These are phyloP conservation scores for Noctua fimbriata DNA, from an alignment of 2,888 invertebrate genomes.

Conservation along the genomic window DNA sequence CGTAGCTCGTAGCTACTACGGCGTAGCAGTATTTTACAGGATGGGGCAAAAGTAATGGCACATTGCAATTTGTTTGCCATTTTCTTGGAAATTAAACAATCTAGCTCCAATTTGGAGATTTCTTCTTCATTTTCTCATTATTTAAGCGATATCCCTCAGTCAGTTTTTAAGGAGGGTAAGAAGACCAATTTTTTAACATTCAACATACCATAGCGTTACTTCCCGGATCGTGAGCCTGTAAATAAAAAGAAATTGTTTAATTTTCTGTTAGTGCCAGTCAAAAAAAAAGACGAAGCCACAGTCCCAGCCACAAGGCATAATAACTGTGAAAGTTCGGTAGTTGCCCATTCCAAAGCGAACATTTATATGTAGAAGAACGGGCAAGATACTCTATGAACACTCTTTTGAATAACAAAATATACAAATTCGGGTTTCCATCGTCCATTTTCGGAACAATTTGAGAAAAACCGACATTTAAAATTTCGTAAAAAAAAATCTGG, in stretches of 20 bases:
- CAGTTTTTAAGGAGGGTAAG: neutral
- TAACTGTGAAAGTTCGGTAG: neutral
- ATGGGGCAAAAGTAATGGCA: neutral
- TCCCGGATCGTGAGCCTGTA: constrained; percentile 76
- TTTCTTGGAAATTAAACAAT: neutral
- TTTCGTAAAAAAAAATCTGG: neutral
- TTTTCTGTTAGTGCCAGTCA: neutral
- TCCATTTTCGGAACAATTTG: too few relatives aligned
- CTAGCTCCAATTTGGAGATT: neutral
- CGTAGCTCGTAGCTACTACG: constrained; percentile 10
- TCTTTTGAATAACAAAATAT: neutral
- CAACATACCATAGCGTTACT: constrained; percentile 76
- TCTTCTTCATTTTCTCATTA: neutral
- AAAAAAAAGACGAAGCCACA: neutral
- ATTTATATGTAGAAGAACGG: too few relatives aligned
- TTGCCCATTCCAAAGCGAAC: neutral
- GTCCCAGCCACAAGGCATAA: neutral
- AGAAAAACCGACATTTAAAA: neutral
- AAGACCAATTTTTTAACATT: neutral
- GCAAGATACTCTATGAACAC: neutral
- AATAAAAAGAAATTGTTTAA: constrained; percentile 21
- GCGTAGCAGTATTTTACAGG: neutral
- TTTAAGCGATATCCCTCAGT: neutral
- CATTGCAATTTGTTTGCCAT: neutral
- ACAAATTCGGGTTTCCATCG: too few relatives aligned